A percentile compares a stretch with the other conserved stretches of the same genome.
Evolutionary conservation across 2,888 invertebrate genomes (phyloP).

Genomic region (Nemotelus nigrinus): DNA sequence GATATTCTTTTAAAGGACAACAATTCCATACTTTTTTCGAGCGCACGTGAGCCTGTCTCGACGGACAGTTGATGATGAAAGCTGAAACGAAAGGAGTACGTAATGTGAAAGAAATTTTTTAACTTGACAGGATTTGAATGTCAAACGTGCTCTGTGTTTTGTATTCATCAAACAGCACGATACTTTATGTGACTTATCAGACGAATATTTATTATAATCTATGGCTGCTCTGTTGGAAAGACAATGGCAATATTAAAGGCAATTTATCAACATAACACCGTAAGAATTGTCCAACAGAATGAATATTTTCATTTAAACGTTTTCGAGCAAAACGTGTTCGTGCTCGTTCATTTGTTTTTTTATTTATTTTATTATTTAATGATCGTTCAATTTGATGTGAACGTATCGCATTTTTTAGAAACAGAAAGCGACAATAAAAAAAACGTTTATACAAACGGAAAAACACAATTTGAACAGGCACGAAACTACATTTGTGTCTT

Average conservation of each 20-base stretch:
- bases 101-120: constrained; percentile 42
- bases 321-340: too few species aligned
- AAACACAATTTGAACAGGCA: too few species aligned
- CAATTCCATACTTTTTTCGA: too few species aligned
- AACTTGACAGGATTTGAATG: constrained; percentile 44
- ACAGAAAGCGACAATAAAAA: too few species aligned
- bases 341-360: too few species aligned
- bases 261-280: constrained; percentile 34
- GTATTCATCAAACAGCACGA: constrained; percentile 28
- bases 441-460: too few species aligned
- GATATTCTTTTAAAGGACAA: too few species aligned
- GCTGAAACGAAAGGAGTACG: constrained; percentile 2
- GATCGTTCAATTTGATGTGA: too few species aligned
- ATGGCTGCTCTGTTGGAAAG: background rate
- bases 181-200: constrained; percentile 36
- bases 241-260: background rate
- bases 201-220: constrained; percentile 36
- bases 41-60: background rate
- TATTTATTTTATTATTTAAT: too few species aligned
- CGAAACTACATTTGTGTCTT: too few species aligned
- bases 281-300: constrained; percentile 15
- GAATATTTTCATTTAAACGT: background rate
- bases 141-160: constrained; percentile 40
- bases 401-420: too few species aligned
- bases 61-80: constrained; percentile 4